A percentile compares a stretch with the other conserved stretches of the same genome.
Conservation (phyloP, 2,888 invertebrate genomes). For the Chironomus riparius region DNA sequence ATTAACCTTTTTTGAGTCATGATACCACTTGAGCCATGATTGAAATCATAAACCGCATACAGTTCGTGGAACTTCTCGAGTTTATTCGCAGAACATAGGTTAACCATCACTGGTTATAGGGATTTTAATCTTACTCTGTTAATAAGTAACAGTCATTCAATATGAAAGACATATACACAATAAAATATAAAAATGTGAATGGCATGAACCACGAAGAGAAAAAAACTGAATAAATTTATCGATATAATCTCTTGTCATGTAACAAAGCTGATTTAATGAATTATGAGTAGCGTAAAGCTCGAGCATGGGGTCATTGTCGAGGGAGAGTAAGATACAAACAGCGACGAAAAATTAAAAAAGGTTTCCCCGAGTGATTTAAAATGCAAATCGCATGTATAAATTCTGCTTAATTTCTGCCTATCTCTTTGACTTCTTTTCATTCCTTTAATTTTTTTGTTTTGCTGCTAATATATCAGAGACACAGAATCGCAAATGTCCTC, state of each 20-base stretch:
- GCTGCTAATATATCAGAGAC: not conserved
- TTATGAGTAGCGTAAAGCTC: not conserved
- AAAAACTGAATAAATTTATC: no score
- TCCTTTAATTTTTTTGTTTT: not conserved
- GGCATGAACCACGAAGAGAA: no score
- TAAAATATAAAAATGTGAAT: no score
- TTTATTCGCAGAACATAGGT: no score
- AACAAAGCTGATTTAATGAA: not conserved
- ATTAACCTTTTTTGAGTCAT: no score
- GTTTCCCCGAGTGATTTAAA: not conserved
- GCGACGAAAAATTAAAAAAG: not conserved
- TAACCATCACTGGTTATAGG: no score
- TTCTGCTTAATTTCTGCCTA: not conserved
- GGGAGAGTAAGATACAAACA: not conserved
- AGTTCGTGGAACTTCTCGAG: no score
- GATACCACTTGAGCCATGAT: no score
- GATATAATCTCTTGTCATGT: not conserved
- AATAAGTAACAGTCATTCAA: no score
- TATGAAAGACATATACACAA: no score
- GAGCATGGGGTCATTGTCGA: not conserved
- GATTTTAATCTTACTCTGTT: no score
- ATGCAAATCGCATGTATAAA: not conserved
- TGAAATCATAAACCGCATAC: no score
- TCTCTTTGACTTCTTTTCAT: not conserved
- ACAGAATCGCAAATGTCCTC: not conserved